phyloP scores from a whole-genome alignment of 2,113 vertebrate genomes.

The Oreochromis niloticus region DNA sequence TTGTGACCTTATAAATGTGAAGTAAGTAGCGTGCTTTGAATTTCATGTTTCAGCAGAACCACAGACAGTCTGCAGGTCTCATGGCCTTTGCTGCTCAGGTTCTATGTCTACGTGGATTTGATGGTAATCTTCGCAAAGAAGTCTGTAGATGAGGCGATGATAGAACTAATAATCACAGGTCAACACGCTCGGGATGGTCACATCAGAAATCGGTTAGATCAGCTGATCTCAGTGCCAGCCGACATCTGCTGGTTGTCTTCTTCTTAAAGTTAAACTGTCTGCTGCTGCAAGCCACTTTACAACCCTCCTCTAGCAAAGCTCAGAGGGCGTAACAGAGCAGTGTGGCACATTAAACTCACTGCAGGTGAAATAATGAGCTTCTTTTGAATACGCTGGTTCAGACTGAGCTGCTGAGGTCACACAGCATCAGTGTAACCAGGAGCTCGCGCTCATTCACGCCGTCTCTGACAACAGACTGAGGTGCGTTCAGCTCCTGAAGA shows the following conservation, averaged over 20 bases:
- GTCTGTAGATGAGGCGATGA: not conserved
- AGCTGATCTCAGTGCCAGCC: not conserved
- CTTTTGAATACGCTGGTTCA: not conserved
- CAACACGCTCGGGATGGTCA: not conserved
- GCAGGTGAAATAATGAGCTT: not conserved
- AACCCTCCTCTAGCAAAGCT: not conserved
- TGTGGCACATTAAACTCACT: not conserved
- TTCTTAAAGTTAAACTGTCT: not conserved
- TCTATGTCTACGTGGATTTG: not conserved
- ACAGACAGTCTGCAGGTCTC: not conserved
- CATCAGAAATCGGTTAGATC: not conserved
- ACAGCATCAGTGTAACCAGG: not conserved
- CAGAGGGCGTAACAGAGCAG: not conserved
- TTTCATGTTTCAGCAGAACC: not conserved
- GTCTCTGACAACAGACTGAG: not conserved
- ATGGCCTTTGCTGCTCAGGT: not conserved
- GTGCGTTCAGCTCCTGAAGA: not conserved
- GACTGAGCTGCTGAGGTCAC: not conserved
- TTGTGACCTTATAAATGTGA: not conserved
- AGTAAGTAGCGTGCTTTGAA: not conserved
- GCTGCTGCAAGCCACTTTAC: not conserved
- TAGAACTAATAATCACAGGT: not conserved
- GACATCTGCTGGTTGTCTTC: not conserved
- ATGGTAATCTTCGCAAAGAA: not conserved
- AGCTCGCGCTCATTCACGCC: not conserved